Base-by-base conservation (phyloP, 2,113 vertebrate genomes). In the Notarius quadriscutis region DNA sequence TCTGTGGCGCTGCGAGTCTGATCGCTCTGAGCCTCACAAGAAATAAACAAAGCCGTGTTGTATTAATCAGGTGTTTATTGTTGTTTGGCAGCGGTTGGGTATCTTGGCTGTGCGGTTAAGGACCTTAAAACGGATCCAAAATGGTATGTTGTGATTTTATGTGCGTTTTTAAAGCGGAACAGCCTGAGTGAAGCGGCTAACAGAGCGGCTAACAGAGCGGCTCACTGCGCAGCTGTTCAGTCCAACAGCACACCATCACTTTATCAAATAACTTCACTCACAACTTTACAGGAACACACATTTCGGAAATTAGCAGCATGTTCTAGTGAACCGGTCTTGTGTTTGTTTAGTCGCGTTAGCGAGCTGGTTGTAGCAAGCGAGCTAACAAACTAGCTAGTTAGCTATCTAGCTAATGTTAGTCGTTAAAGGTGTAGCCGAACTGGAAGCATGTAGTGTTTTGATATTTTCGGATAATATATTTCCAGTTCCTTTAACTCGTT, bases 71-170 rank as follows among this genome's bases (percentile, higher is more conserved):
- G 15, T 8, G 41, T 58, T 60, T 84, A n/a, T n/a, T 81, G 57
- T 51, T 58, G 63, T 81, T 51, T 7, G 30, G 20, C 58, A 72
- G 10, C 57, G 2, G 18, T 55, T 30, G 15, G 14, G 25, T n/a
- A 81, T 34, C 0, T 53, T 67, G 75, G 69, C 87, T 25, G 84
- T 51, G 65, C 81, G 67, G 77, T 65, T 75, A 65, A 69, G 67
- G 53, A 18, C 77, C 5, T 48, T 53, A n/a, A 79, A 72, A 86
- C 81, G 65, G 81, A 84, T 27, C 48, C 22, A 86, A 88, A 60
- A 90, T 90, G 89, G 89, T 90, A 90, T 0, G 67, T 14, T 25
- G 20, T 60, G 5, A 11, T 18, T 86, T 85, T 67, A 65, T 81
- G 22, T 72, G 10, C 22, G 34, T 41, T 20, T 82, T 1, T 69